Percentiles rank a stretch among this genome's conserved stretches.
Evolutionary conservation across 1,140 invertebrate species (phyloP).

Genomic region (Leguminivora glycinivorella): DNA sequence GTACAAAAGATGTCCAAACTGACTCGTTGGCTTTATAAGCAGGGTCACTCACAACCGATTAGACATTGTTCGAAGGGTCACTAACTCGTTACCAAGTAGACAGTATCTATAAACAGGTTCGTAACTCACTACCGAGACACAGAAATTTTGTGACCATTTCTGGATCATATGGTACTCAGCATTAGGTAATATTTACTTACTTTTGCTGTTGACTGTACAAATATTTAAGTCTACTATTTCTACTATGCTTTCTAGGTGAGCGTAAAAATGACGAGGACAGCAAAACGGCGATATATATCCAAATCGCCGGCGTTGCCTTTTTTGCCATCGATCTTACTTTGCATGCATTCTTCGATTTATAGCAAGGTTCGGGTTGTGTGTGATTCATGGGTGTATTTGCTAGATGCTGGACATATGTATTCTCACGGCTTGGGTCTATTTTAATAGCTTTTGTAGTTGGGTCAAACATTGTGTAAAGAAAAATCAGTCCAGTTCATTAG

Average conservation of each 20-base stretch:
- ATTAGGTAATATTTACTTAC: too few relatives aligned
- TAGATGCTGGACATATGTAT: neutral
- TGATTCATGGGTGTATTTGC: neutral
- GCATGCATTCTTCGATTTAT: neutral
- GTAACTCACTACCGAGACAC: too few relatives aligned
- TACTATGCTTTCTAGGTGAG: neutral
- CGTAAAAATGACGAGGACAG: neutral
- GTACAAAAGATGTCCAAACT: too few relatives aligned
- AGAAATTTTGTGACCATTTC: too few relatives aligned
- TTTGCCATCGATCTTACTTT: neutral
- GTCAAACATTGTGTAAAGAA: neutral
- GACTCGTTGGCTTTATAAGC: too few relatives aligned
- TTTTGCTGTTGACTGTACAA: too few relatives aligned
- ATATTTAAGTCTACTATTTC: neutral
- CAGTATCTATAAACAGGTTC: too few relatives aligned
- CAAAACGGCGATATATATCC: constrained; percentile 2
- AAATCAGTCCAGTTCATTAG: too few relatives aligned
- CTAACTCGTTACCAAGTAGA: too few relatives aligned
- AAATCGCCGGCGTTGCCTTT: neutral
- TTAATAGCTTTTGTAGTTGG: neutral
- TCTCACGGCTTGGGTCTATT: neutral
- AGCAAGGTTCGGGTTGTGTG: neutral
- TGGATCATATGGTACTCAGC: too few relatives aligned
- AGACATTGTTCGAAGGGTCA: too few relatives aligned
- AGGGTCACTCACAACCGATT: too few relatives aligned